Base-by-base conservation (phyloP, 2,888 invertebrate species). In the Acronicta alni region DNA sequence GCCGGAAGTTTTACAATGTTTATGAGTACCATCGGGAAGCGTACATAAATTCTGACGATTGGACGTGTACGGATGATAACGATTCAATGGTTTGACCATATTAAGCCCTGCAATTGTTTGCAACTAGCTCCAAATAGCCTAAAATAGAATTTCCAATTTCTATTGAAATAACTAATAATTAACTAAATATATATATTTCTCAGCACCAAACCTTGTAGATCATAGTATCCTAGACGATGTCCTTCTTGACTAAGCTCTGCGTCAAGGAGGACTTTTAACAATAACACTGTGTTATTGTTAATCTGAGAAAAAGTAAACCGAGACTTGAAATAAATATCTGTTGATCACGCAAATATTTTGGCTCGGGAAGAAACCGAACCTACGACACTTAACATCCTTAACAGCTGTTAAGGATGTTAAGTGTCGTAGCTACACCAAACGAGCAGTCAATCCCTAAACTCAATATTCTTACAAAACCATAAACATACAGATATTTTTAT, bases 1-100 rank as follows among this genome's bases (percentile, higher is more conserved):
- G 90, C 89, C 93, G 92, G 92, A 93, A 91, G 90, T 91, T 92
- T 89, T 92, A 89, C 91, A 91, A 90, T 91, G 91, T 93, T 92
- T 93, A 92, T 92, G 90, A 90, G 89, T 86, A 86, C 86, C 89
- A 90, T 90, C 86, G 91, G 92, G 86, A 89, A 90, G 87, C 87
- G 86, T 85, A 84, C 89, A 91, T 92, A 92, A 92, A 92, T 91
- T 88, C 83, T 81, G 83, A 86, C 88, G 84, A 88, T 88, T 88
- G 88, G 88, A 89, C 87, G 77, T 82, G 83, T 81, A 80, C 79
- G 75, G 75, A 85, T 82, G 89, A 89, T 90, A 91, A 86, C 85
- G 77, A 80, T 82, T 84, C 86, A 86, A 87, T 83, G 84, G 83
- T 80, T 85, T 84, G 81, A 86, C 82, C 80, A 77, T 83, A 83